Evolutionary conservation across 2,113 vertebrate genomes (phyloP).

Genomic region (Hemicordylus capensis): DNA sequence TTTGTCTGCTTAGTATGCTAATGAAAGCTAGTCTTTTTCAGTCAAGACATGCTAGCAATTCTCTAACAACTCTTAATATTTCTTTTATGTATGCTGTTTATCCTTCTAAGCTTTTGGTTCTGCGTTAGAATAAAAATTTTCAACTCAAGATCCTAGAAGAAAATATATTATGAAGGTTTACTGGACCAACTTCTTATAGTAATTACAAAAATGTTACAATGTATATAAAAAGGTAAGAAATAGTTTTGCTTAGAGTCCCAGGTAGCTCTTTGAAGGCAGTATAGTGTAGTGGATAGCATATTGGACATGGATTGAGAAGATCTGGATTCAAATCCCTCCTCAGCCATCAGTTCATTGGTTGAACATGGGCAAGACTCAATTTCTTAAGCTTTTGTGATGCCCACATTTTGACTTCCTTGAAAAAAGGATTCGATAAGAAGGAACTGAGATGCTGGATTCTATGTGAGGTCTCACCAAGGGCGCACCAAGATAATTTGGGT

Average conservation of each 20-base stretch:
- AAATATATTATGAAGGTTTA: slow-evolving; percentile 49
- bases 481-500: too few species aligned
- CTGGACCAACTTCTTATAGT: slow-evolving; percentile 6
- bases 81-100: slow-evolving; percentile 67
- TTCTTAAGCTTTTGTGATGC: background rate
- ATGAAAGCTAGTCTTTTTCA: slow-evolving; percentile 62
- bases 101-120: slow-evolving; percentile 51
- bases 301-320: background rate
- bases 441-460: background rate
- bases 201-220: background rate
- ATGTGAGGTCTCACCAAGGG: background rate
- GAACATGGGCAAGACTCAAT: background rate
- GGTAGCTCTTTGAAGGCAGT: background rate
- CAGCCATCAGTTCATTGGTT: background rate
- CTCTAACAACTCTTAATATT: slow-evolving; percentile 45
- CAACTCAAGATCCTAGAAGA: slow-evolving; percentile 44
- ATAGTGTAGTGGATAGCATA: too few species aligned
- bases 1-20: slow-evolving; percentile 58
- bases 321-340: background rate
- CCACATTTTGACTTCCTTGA: background rate
- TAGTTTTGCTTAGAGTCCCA: background rate
- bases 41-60: slow-evolving; percentile 41
- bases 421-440: background rate
- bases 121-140: slow-evolving; percentile 58
- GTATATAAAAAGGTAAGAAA: background rate